A percentile compares a stretch with the other conserved stretches of the same genome.
These are phyloP conservation scores for Macaca mulatta DNA, from an alignment of 2,113 vertebrate genomes.

Conservation along the genomic window DNA sequence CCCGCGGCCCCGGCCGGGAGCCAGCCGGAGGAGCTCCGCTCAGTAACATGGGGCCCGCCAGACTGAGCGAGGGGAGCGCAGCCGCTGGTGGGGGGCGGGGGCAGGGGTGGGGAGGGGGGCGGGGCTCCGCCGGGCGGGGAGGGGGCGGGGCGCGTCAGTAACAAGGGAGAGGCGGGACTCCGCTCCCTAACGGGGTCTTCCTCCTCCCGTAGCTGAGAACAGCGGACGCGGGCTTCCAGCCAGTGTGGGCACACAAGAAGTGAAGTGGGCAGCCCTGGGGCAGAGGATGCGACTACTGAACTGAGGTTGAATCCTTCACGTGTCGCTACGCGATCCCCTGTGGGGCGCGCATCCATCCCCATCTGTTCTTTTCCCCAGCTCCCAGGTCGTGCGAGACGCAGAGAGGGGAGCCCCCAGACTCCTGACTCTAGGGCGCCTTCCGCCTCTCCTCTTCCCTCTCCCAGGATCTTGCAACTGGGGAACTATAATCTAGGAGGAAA, in stretches of 20 bases:
- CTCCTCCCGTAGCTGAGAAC: rapidly evolving
- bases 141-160: slow-evolving; percentile 52
- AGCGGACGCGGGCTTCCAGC: neutral
- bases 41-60: slow-evolving; percentile 83
- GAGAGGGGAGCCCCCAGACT: neutral
- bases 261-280: neutral
- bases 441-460: neutral
- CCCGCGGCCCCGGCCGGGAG: slow-evolving; percentile 74
- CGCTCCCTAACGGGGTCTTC: neutral
- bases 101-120: slow-evolving; percentile 31
- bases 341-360: neutral
- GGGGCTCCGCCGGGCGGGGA: slow-evolving; percentile 43
- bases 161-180: slow-evolving; percentile 69
- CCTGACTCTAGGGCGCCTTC: neutral
- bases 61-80: slow-evolving; percentile 41
- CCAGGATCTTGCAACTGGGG: neutral
- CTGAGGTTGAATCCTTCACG: neutral
- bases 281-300: neutral
- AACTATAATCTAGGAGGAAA: neutral
- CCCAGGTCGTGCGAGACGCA: neutral
- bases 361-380: neutral
- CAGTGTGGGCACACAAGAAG: rapidly evolving
- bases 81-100: slow-evolving; percentile 46
- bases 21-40: slow-evolving; percentile 79
- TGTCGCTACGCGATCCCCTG: neutral